These are phyloP conservation scores for Pimpla rufipes DNA, from an alignment of 2,888 invertebrate genomes.

Conservation along the genomic window DNA sequence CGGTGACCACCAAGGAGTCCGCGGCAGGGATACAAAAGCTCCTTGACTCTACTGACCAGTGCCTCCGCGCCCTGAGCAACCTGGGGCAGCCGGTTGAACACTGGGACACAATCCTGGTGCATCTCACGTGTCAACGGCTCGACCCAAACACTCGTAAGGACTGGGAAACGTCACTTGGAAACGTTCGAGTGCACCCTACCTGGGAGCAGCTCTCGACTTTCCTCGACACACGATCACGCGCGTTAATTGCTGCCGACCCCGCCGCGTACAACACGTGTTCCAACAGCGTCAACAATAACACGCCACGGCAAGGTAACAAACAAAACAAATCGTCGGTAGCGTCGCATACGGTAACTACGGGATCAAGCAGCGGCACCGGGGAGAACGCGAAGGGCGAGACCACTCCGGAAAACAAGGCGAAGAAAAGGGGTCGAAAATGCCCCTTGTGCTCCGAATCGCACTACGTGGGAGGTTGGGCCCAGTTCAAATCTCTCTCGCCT, in stretches of 20 bases:
- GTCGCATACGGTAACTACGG: too few species aligned
- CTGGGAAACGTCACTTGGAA: background rate
- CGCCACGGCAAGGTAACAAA: too few species aligned
- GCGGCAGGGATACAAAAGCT: background rate
- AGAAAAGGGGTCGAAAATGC: background rate
- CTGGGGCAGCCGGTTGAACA: background rate
- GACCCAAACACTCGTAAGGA: background rate
- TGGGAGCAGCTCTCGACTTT: too few species aligned
- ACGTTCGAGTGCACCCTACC: background rate
- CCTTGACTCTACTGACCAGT: background rate
- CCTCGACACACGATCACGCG: too few species aligned
- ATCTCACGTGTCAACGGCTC: background rate
- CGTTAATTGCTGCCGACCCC: background rate
- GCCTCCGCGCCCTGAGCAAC: background rate
- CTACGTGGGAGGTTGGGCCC: background rate
- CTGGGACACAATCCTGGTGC: background rate
- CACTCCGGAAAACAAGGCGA: background rate
- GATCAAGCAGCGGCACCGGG: background rate
- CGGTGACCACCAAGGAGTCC: background rate
- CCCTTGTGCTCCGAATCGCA: background rate
- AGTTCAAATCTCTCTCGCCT: background rate
- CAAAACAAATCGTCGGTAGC: too few species aligned
- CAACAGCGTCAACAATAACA: too few species aligned
- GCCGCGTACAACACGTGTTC: too few species aligned
- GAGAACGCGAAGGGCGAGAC: background rate